A percentile compares a stretch with the other conserved stretches of the same genome.
Conservation (phyloP, 1,140 invertebrate genomes). For the Drosophila jambulina region DNA sequence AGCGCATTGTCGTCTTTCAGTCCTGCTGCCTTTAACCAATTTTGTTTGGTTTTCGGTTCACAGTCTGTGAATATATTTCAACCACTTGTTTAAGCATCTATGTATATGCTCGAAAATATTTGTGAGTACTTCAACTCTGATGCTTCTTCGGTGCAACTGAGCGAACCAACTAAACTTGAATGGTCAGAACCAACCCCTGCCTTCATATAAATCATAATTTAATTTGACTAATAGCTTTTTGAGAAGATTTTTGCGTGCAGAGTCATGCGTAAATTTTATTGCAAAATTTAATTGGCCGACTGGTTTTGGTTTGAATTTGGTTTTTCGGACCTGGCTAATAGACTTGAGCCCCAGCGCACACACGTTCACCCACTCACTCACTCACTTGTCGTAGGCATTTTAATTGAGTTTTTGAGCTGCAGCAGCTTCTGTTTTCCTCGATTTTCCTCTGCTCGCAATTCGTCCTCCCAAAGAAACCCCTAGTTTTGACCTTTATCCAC, state of each 20-base stretch:
- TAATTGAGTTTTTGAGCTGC: conserved; percentile 69
- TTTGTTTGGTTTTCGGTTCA: conserved; percentile 19
- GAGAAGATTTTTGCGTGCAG: conserved; percentile 38
- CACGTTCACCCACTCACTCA: neutral
- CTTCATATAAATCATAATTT: conserved; percentile 49
- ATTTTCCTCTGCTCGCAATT: neutral
- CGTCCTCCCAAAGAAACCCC: neutral
- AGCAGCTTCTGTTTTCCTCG: conserved; percentile 18
- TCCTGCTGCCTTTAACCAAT: conserved; percentile 13
- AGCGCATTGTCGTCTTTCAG: conserved; percentile 18
- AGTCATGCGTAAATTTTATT: conserved; percentile 56
- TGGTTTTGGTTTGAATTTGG: conserved; percentile 15
- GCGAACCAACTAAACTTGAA: conserved; percentile 6
- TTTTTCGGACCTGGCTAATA: conserved; percentile 21
- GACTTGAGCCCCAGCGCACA: conserved; percentile 13
- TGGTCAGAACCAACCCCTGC: neutral
- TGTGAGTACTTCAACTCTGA: conserved; percentile 7
- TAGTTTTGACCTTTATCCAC: conserved; percentile 40
- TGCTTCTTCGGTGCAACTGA: conserved; percentile 1
- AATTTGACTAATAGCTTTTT: conserved; percentile 61
- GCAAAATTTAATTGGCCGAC: conserved; percentile 65
- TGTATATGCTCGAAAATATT: conserved; percentile 4
- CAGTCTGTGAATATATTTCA: conserved; percentile 2
- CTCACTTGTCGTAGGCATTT: conserved; percentile 41
- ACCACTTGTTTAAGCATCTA: conserved; percentile 19